Evolutionary conservation across 35 echinoderm and acorn worm genomes (phyloP), one percentile per base, ranked within the genome.

Genomic region (Amphiura filiformis): DNA sequence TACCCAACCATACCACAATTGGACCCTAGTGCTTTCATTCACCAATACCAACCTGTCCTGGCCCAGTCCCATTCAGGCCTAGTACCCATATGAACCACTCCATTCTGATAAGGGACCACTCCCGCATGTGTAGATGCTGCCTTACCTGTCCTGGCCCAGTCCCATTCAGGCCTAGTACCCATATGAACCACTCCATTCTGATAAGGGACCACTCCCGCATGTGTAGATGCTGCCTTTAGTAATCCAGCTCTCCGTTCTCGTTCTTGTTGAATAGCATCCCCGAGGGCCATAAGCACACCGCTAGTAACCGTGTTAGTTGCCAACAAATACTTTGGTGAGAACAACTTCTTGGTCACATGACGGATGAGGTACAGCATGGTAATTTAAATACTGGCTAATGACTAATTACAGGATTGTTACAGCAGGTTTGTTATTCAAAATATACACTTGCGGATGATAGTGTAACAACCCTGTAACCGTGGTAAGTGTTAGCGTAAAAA

Each of bases 281-380:
- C 90, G 34, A 91, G 77, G 11, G 89, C 80, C 38, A 95, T 65
- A 41, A 91, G 79, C 13, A 83, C 64, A 32, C 89, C 93, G 20
- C 93, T 87, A 39, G 89, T 88, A 22, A 87, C 64, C 20, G 84
- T 95, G 57, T 95, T 95, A 33, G 93, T 95, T 14, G 78, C 33
- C n/a, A 86, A 75, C 65, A 95, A 39, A 44, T 95, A 95, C 81
- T 91, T 95, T 18, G 93, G 93, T 30, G 93, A 95, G 56, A 92
- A 95, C 52, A 95, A 37, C 77, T 81, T 87, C 76, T 81, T 79
- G 3, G 89, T 95, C 20, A 90, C 39, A 37, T 82, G 52, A 11
- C 88, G 88, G 30, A 90, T 84, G 17, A 83, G 2, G 61, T 70
- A 70, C 9, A 70, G 26, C 61, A 70, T 70, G 7, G 9, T 47